Percentiles rank a stretch among this genome's conserved stretches.
These are phyloP conservation scores for Macrophya annulata DNA, from an alignment of 2,888 invertebrate genomes.

Conservation along the genomic window DNA sequence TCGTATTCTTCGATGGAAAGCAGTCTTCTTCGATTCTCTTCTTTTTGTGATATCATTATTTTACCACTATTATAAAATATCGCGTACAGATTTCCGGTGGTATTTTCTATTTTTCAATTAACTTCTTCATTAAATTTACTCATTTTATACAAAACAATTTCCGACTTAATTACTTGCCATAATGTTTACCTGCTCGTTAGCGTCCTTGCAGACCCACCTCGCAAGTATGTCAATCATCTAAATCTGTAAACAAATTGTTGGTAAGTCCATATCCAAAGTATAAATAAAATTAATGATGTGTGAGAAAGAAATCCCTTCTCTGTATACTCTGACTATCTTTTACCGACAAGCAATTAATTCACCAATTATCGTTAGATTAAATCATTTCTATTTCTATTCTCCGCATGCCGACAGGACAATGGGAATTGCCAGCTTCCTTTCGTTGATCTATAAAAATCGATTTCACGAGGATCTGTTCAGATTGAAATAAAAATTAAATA, in stretches of 20 bases:
- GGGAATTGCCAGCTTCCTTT: not conserved
- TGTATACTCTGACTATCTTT: not conserved
- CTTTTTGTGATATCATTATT: not conserved
- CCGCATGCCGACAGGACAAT: not conserved
- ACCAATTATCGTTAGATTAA: not conserved
- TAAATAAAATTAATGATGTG: not conserved
- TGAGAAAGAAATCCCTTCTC: not conserved
- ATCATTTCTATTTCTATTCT: not conserved
- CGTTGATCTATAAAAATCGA: conserved; percentile 7
- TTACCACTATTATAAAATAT: not conserved
- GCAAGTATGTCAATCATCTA: not conserved
- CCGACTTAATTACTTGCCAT: not conserved
- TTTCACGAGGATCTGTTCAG: not conserved
- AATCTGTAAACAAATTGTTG: not conserved
- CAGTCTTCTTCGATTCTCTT: not conserved
- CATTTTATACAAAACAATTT: not conserved
- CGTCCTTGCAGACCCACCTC: not conserved
- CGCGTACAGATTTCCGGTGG: not conserved
- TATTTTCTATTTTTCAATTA: not conserved
- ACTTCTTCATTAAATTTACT: not conserved
- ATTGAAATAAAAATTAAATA: conserved; percentile 39
- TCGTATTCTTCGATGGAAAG: not conserved
- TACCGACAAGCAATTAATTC: not conserved
- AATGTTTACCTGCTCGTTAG: not conserved
- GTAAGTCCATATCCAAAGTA: not conserved